phyloP scores from a whole-genome alignment of 2,797 vertebrate genomes.

The Chelidonichthys spinosus region DNA sequence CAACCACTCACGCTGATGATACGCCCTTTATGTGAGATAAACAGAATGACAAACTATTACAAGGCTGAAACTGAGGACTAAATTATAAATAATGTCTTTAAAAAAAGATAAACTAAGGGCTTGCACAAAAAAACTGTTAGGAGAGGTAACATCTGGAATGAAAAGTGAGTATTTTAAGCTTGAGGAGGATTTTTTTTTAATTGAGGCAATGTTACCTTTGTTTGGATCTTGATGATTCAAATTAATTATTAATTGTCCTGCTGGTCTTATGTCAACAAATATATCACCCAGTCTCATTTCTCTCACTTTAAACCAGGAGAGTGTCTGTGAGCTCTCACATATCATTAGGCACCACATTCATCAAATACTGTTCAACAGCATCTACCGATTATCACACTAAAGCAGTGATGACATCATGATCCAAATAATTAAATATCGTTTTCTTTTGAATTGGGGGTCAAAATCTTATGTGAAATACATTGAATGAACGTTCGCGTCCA shows the following conservation, averaged over 20 bases:
- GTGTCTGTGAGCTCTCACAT: background rate
- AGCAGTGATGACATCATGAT: background rate
- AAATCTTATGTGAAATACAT: background rate
- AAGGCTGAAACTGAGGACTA: background rate
- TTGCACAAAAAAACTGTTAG: background rate
- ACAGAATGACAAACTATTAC: background rate
- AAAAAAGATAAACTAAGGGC: too few species aligned
- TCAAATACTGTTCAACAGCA: background rate
- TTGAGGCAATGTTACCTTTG: background rate
- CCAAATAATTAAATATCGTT: background rate
- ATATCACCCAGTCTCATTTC: background rate
- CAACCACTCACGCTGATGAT: constrained; percentile 18
- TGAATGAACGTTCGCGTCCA: background rate
- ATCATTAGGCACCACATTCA: background rate
- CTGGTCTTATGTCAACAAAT: background rate
- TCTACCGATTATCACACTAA: background rate
- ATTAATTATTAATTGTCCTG: background rate
- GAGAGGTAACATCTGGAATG: background rate
- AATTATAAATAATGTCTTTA: too few species aligned
- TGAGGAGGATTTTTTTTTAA: background rate
- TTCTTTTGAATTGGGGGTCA: background rate
- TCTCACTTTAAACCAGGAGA: background rate
- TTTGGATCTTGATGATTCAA: background rate
- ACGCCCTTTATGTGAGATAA: constrained; percentile 4
- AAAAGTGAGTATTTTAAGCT: background rate